phyloP scores from a whole-genome alignment of 2,888 invertebrate species.

The Alloscopus bannaensis region DNA sequence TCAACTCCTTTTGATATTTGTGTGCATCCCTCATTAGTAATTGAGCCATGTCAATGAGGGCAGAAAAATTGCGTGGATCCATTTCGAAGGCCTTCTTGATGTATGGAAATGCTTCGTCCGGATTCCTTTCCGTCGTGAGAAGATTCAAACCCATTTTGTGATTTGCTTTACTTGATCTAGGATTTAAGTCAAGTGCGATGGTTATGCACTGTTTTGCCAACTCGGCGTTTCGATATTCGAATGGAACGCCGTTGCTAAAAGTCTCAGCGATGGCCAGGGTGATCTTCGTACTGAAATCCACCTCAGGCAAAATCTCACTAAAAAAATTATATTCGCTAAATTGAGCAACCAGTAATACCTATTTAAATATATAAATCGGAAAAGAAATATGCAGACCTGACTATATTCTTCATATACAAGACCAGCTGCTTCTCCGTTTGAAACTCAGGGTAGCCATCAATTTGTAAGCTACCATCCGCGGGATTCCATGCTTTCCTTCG shows the following conservation, averaged over 20 bases:
- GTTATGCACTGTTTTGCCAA: slow-evolving; percentile 1
- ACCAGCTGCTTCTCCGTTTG: neutral
- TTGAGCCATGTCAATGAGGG: slow-evolving; percentile 3
- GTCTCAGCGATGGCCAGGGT: slow-evolving; percentile 2
- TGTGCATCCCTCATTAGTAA: neutral
- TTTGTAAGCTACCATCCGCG: neutral
- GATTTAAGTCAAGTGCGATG: neutral
- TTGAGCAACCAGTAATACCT: neutral
- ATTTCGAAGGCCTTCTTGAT: neutral
- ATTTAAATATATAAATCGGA: neutral
- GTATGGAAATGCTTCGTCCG: neutral
- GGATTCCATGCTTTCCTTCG: neutral
- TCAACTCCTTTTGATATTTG: neutral
- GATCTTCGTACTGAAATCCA: neutral
- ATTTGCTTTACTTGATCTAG: slow-evolving; percentile 10
- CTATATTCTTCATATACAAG: neutral
- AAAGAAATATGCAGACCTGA: neutral
- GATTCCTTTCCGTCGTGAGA: neutral
- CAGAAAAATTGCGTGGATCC: slow-evolving; percentile 13
- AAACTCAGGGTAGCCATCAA: neutral
- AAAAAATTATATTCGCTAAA: neutral
- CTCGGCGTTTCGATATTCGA: neutral
- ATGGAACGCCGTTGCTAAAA: neutral
- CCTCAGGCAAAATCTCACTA: neutral
- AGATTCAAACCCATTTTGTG: slow-evolving; percentile 1